phyloP scores from a whole-genome alignment of 2,888 invertebrate species.

The Psylliodes chrysocephalus region DNA sequence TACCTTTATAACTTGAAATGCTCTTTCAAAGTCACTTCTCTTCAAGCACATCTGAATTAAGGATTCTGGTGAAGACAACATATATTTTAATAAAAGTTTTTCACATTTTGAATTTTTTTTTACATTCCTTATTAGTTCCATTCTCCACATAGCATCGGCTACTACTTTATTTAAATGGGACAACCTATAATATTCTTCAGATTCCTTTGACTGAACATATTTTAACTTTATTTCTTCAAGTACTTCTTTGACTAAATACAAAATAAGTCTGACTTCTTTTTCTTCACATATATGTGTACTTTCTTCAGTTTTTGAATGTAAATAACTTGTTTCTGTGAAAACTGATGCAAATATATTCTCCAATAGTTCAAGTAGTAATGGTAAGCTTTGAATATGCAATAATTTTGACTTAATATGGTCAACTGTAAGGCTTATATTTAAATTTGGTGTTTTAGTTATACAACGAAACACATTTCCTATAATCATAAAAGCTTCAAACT shows the following conservation, averaged over 20 bases:
- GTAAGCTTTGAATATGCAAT: conserved; percentile 39
- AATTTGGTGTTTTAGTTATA: conserved; percentile 29
- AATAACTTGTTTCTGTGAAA: conserved; percentile 57
- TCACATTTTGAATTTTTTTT: conserved; percentile 66
- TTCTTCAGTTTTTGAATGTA: conserved; percentile 21
- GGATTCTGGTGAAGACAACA: conserved; percentile 81
- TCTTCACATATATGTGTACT: conserved; percentile 70
- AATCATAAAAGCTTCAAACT: conserved; percentile 40
- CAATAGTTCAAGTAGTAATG: conserved; percentile 70
- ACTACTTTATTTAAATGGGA: conserved; percentile 66
- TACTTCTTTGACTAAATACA: conserved; percentile 69
- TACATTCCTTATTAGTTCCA: conserved; percentile 73
- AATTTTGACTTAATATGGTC: conserved; percentile 40
- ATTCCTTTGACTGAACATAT: conserved; percentile 58
- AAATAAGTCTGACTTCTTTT: conserved; percentile 69
- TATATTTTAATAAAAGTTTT: conserved; percentile 70
- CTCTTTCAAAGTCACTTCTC: conserved; percentile 77
- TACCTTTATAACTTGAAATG: conserved; percentile 84
- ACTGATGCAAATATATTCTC: conserved; percentile 77
- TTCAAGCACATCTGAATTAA: conserved; percentile 81
- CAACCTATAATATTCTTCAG: conserved; percentile 53
- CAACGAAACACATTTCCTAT: conserved; percentile 42
- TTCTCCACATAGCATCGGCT: conserved; percentile 77
- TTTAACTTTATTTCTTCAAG: conserved; percentile 66
- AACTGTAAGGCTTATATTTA: conserved; percentile 34